A percentile compares a stretch with the other conserved stretches of the same genome.
Conservation (phyloP, 53 echinoderm and acorn worm species). For the Paracentrotus lividus region DNA sequence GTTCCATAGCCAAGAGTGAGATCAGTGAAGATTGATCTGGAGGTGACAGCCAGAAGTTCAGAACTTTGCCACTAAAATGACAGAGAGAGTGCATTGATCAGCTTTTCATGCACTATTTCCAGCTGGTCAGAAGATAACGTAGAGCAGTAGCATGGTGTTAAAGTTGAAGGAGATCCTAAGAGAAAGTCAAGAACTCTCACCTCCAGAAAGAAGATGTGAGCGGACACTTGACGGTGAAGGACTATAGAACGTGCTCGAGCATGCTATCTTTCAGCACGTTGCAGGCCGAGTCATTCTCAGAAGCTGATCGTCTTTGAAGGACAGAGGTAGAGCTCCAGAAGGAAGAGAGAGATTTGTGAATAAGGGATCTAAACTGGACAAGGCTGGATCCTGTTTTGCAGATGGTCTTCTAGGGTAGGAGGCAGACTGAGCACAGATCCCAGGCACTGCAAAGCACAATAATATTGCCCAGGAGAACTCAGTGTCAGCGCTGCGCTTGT, state of each 20-base stretch:
- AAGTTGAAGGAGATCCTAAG: too few relatives aligned
- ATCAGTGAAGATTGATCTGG: not conserved
- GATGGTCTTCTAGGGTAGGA: conserved; percentile 61
- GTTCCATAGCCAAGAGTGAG: not conserved
- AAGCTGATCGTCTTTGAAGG: not conserved
- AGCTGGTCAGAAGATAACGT: not conserved
- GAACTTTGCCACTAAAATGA: not conserved
- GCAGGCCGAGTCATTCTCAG: not conserved
- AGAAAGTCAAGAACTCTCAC: too few relatives aligned
- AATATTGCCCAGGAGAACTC: conserved; percentile 47
- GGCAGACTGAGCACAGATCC: conserved; percentile 64
- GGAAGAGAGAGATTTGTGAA: not conserved
- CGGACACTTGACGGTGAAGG: too few relatives aligned
- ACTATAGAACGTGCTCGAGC: too few relatives aligned
- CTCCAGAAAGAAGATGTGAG: too few relatives aligned
- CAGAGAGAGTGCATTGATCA: not conserved
- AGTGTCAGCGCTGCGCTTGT: conserved; percentile 61
- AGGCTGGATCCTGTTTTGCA: conserved; percentile 42
- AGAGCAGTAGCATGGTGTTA: too few relatives aligned
- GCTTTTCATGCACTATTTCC: not conserved
- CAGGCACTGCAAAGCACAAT: conserved; percentile 39
- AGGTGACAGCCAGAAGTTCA: not conserved
- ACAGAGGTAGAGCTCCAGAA: not conserved
- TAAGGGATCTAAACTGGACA: not conserved
- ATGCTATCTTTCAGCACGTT: too few relatives aligned